Base-by-base conservation (phyloP, 2,888 invertebrate genomes). In the Epistrophella euchroma region DNA sequence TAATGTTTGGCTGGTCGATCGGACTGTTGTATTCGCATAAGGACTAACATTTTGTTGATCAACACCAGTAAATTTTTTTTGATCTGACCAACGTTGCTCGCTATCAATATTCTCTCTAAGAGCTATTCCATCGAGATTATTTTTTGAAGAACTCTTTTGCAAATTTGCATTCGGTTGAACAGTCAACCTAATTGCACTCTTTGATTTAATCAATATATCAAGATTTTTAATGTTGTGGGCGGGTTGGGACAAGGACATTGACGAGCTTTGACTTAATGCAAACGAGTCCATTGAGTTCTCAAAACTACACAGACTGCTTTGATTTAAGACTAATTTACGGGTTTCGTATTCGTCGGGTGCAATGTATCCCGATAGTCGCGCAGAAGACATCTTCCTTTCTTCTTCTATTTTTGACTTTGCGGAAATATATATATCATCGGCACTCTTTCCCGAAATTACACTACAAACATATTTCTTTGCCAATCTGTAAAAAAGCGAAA, bases 401-500 rank as follows among this genome's bases (percentile, higher is more conserved):
- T 84, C 70, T 28, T 90, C 89, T 55, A 92, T 89, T 47, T 90
- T 90, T 4, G 88, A 88, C 68, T 91, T 90, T 2, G 91, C 92
- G 15, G 90, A 88, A 28, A 91, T 66, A 80, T 92, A 92, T 72
- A 96, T 94, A 64, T 96, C 95, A 50, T 96, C 95, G 2, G 94
- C 93, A 0, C 94, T 93, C 88, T 94, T 94, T 0, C 95, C 95
- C 89, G 94, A 94, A 79, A 95, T 94, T 15, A 96, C 95, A 0
- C 94, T 93, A 89, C 93, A 95, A 0, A 94, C 95, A 90, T 95
- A 94, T 86, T 94, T 94, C 43, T 95, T 94, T 1, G 96, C 95
- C 71, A 96, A 92, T 87, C 95, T 95, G 91, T 0, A 90, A 91
- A 25, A n/a, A 17, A 77, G 15, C 2, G 15, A 47, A 17, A 15